Percentiles rank a stretch among this genome's conserved stretches.
These are phyloP conservation scores for Gryllus longicercus DNA, from an alignment of 2,888 invertebrate genomes.

Conservation along the genomic window DNA sequence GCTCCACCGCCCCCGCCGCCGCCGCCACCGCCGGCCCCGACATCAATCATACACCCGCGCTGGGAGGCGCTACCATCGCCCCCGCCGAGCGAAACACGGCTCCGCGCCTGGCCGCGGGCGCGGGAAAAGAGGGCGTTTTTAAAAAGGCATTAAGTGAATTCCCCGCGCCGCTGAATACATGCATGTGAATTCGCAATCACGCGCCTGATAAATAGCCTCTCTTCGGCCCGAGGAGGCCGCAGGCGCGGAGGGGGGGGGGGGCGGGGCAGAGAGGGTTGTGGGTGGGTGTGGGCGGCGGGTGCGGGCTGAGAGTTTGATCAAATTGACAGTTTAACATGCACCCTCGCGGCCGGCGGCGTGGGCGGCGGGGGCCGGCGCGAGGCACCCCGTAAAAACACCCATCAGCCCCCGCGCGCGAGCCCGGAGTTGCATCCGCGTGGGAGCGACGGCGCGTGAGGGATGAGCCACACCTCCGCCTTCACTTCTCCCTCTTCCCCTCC, in stretches of 20 bases:
- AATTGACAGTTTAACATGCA: background rate
- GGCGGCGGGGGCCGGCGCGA: background rate
- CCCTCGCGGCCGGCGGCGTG: background rate
- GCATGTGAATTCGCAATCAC: constrained; percentile 17
- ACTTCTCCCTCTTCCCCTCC: no score
- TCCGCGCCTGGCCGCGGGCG: background rate
- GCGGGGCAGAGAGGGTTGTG: background rate
- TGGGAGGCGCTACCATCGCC: background rate
- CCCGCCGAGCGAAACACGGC: background rate
- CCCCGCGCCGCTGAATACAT: background rate
- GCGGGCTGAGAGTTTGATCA: background rate
- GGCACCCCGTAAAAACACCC: background rate
- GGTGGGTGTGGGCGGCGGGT: background rate
- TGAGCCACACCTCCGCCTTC: no score
- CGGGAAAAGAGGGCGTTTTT: background rate
- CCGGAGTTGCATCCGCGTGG: no score
- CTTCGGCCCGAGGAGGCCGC: background rate
- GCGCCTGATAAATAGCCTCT: background rate
- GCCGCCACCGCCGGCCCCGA: no score
- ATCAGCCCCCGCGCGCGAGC: background rate
- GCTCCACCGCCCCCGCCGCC: no score
- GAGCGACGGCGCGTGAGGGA: no score
- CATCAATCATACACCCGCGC: background rate
- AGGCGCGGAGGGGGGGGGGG: background rate
- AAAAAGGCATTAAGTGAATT: constrained; percentile 1